phyloP scores from a whole-genome alignment of 2,113 vertebrate species.

The Vicugna pacos region DNA sequence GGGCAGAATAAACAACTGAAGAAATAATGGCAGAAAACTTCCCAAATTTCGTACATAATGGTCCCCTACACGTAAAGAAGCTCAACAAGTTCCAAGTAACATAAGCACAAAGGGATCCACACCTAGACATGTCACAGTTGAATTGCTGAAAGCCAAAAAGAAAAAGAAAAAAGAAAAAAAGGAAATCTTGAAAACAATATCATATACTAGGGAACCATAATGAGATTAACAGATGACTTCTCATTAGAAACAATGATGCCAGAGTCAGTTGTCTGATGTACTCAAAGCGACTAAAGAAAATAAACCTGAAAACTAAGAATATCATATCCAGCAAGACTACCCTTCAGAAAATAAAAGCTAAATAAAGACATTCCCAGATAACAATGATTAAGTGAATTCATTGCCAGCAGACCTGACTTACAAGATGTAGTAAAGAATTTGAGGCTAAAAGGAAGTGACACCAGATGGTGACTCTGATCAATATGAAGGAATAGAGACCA shows the following conservation, averaged over 20 bases:
- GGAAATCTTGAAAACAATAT: background rate
- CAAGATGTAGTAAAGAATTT: background rate
- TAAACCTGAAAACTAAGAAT: conserved; percentile 3
- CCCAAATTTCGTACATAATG: background rate
- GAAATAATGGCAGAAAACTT: background rate
- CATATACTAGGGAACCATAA: background rate
- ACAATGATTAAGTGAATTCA: background rate
- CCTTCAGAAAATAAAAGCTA: conserved; percentile 45
- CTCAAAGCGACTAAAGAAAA: background rate
- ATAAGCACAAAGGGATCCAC: conserved; percentile 2
- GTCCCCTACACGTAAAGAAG: background rate
- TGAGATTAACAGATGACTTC: background rate
- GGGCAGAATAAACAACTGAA: background rate
- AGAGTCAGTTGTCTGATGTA: background rate
- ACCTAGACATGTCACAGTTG: background rate
- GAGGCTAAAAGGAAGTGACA: background rate
- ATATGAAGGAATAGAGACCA: background rate
- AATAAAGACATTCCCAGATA: conserved; percentile 6
- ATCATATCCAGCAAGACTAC: background rate
- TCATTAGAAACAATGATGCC: background rate
- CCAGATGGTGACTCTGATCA: background rate
- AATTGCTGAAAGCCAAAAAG: background rate
- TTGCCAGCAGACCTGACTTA: conserved; percentile 7
- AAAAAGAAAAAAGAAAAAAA: background rate
- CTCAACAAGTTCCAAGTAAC: background rate